Evolutionary conservation across 2,113 vertebrate species (phyloP).

Genomic region (Brienomyrus longianalis): DNA sequence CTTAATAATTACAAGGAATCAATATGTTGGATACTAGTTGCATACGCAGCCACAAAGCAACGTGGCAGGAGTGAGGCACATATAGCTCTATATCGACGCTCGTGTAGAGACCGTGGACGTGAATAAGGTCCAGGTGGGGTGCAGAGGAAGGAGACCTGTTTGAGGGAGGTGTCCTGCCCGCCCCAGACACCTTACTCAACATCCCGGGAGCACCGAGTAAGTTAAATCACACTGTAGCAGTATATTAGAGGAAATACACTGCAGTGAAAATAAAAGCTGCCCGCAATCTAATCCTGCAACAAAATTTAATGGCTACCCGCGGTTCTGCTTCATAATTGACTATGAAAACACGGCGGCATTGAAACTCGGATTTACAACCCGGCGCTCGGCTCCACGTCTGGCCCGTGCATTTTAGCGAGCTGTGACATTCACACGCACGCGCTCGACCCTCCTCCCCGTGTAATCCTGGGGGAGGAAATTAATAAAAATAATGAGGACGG

Average conservation of each 20-base stretch:
- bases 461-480: background rate
- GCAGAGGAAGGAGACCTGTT: background rate
- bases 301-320: conserved; percentile 36
- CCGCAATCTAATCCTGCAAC: conserved; percentile 35
- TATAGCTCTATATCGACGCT: background rate
- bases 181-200: background rate
- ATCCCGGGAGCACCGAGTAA: conserved; percentile 26
- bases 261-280: conserved; percentile 4
- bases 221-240: conserved; percentile 34
- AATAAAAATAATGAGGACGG: background rate
- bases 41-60: background rate
- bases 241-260: conserved; percentile 27
- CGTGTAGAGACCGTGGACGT: background rate
- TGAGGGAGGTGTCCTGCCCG: background rate
- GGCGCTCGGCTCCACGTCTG: background rate
- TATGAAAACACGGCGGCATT: conserved; percentile 23
- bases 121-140: background rate
- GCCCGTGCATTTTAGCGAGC: background rate
- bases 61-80: background rate
- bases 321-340: conserved; percentile 28
- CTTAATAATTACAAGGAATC: background rate
- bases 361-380: background rate
- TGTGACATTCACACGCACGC: background rate
- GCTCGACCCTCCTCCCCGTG: background rate
- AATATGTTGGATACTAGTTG: background rate